phyloP scores from a whole-genome alignment of 2,113 vertebrate species.

The Ageneiosus marmoratus region DNA sequence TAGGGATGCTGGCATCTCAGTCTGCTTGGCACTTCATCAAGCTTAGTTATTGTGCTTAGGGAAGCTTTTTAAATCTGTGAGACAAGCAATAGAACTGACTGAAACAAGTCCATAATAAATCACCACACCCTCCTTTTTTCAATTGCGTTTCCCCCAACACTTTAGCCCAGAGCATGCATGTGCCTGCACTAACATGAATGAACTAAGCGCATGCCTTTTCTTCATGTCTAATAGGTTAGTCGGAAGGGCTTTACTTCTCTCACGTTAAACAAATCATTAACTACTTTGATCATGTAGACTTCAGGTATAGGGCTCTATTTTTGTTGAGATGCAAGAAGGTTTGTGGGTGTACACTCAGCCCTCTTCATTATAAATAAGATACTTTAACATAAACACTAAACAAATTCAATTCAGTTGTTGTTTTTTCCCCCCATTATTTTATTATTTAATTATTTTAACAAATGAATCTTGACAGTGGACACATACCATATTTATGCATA shows the following conservation, averaged over 20 bases:
- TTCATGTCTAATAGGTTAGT: not conserved
- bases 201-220: not conserved
- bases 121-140: slow-evolving; percentile 18
- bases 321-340: not conserved
- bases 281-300: not conserved
- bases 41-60: slow-evolving; percentile 29
- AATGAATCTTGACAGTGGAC: not conserved
- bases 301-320: not conserved
- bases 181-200: not conserved
- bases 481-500: not conserved
- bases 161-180: slow-evolving; percentile 3
- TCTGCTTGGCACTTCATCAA: slow-evolving; percentile 14
- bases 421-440: no score
- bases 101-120: slow-evolving; percentile 14
- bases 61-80: slow-evolving; percentile 12
- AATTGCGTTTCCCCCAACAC: not conserved
- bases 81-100: not conserved
- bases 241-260: not conserved
- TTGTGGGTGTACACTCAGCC: not conserved
- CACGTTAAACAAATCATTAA: not conserved
- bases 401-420: no score
- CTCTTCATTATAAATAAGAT: not conserved
- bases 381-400: no score
- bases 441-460: not conserved
- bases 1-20: slow-evolving; percentile 7